phyloP scores from a whole-genome alignment of 2,113 vertebrate genomes.

The Tyrannus savana region DNA sequence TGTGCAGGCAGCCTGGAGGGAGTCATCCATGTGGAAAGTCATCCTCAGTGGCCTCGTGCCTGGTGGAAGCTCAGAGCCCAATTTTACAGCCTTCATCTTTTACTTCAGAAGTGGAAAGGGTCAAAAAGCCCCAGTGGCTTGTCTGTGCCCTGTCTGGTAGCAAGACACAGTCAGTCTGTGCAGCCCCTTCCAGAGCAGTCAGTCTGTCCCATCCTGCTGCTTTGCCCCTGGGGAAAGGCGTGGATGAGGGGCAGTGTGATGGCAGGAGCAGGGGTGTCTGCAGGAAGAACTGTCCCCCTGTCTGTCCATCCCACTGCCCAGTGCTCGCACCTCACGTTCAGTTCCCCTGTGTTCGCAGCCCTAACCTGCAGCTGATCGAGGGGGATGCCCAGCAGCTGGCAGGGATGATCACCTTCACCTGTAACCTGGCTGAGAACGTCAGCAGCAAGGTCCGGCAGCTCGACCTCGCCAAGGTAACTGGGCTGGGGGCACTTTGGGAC shows the following conservation, averaged over 20 bases:
- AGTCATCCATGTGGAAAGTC: background rate
- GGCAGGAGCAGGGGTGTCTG: background rate
- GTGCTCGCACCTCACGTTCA: background rate
- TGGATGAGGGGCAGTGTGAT: background rate
- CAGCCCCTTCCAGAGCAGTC: background rate
- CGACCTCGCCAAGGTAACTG: conserved; percentile 93
- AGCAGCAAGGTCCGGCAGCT: conserved; percentile 97
- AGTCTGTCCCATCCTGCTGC: background rate
- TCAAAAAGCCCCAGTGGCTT: background rate
- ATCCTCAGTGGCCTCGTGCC: background rate
- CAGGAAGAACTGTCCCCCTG: background rate
- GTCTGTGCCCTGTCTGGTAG: accelerated
- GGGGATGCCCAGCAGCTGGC: conserved; percentile 94
- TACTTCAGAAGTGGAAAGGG: background rate
- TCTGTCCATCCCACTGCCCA: accelerated
- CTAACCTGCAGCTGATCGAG: conserved; percentile 93
- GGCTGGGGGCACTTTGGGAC: accelerated
- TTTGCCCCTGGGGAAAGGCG: background rate
- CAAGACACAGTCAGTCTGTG: background rate
- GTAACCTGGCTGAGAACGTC: conserved; percentile 95
- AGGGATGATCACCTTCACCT: conserved; percentile 97
- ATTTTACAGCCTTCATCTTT: background rate
- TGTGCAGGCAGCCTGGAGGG: background rate
- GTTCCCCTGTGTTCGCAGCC: conserved; percentile 72
- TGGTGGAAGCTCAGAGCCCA: background rate